These are phyloP conservation scores for Agrilus planipennis DNA, from an alignment of 1,140 invertebrate genomes.

Conservation along the genomic window DNA sequence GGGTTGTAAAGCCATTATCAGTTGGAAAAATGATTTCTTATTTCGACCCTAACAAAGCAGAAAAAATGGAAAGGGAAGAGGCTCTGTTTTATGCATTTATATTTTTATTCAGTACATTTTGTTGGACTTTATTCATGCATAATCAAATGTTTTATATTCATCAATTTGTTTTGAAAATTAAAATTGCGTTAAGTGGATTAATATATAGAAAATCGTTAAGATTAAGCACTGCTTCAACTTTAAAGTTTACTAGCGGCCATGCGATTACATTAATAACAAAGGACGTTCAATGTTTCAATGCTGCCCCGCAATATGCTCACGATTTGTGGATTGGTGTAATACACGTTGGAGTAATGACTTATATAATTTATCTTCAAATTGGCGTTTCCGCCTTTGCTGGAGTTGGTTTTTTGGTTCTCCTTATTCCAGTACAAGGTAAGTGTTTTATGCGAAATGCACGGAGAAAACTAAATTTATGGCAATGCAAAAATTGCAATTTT, in stretches of 20 bases:
- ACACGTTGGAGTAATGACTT: slow-evolving; percentile 20
- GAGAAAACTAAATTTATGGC: no score
- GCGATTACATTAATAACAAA: slow-evolving; percentile 85
- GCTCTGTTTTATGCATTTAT: slow-evolving; percentile 48
- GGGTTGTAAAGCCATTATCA: slow-evolving; percentile 54
- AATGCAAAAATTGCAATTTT: no score
- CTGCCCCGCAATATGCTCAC: slow-evolving; percentile 54
- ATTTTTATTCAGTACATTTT: slow-evolving; percentile 30
- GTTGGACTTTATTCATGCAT: slow-evolving; percentile 11
- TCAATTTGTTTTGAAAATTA: slow-evolving; percentile 10
- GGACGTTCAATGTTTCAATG: slow-evolving; percentile 67
- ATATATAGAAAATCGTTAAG: slow-evolving; percentile 14
- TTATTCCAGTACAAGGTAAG: slow-evolving; percentile 73
- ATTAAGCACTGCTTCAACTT: slow-evolving; percentile 8
- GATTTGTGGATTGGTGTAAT: slow-evolving; percentile 34
- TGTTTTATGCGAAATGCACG: no score
- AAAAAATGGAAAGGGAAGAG: slow-evolving; percentile 38
- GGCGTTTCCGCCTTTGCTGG: slow-evolving; percentile 64
- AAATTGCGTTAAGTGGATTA: slow-evolving; percentile 10
- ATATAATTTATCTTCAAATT: slow-evolving; percentile 63
- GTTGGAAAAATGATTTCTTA: slow-evolving; percentile 53
- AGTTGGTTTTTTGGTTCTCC: slow-evolving; percentile 61
- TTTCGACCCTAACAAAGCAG: slow-evolving; percentile 40
- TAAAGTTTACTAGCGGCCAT: slow-evolving; percentile 44
- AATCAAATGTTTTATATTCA: slow-evolving; percentile 10